Evolutionary conservation across 2,797 vertebrate species (phyloP), one percentile per base, ranked within the genome.

Genomic region (Liasis olivaceus): DNA sequence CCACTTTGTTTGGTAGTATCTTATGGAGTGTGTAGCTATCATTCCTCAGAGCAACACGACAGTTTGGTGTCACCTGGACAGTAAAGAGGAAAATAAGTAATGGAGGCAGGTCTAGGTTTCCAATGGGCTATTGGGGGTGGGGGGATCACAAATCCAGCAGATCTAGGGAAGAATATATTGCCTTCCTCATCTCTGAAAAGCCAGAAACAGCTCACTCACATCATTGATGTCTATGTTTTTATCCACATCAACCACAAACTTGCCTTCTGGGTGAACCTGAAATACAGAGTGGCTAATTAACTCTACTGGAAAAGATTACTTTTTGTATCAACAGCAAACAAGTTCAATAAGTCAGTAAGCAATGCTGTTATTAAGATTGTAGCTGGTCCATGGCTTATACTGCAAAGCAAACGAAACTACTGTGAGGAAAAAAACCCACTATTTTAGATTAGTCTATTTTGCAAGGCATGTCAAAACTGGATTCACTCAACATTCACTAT

Each of bases 201-300:
- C 12, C 3, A 42, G 54, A 28, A 22, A 72, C 2, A 28, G 22
- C 47, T 12, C 17, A 98, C 99, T 99, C 88, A 99, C 99, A 3
- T 99, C 99, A 4, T 99, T 99, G 91, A 99, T 99, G 96, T 99
- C 99, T 0, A 99, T 99, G 97, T 99, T 99, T 97, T 99, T 99
- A 97, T 99, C 99, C 94, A 99, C 99, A 0, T 99, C 99, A 90
- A 99, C 99, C 0, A 99, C 99, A 94, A 99, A 99, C 94, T 99
- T 99, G 85, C 99, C 99, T 94, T 99, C 99, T 0, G 99, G 99
- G 89, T 99, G 99, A 85, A 99, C 99, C 99, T 99, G 95, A 47
- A 96, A 94, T 91, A n/a, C 24, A 51, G 64, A 51, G 62, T 56
- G 24, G 15, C 8, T 1, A 60, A n/a, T 66, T 69, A 22, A 0